Conservation (phyloP, 2,113 vertebrate species). For the Felis chaus region DNA sequence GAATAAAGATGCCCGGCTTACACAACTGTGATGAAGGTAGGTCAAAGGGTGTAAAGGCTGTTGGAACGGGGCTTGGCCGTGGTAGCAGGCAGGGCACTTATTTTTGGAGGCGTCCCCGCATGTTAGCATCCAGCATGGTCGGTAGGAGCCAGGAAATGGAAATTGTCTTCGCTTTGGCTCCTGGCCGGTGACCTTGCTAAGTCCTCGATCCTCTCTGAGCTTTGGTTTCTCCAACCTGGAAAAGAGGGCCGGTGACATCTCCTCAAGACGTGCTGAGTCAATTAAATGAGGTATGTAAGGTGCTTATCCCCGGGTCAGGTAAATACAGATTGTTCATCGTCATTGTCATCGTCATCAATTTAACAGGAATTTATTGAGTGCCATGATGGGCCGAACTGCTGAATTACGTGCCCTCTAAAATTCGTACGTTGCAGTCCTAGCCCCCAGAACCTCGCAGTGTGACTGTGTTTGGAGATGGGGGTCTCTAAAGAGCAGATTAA, state of each 20-base stretch:
- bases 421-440: background rate
- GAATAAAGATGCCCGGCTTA: background rate
- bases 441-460: background rate
- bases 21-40: fast-evolving
- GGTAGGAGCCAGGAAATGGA: fast-evolving
- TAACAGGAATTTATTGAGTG: background rate
- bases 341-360: fast-evolving
- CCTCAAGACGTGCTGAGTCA: background rate
- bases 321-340: fast-evolving
- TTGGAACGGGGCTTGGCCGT: fast-evolving
- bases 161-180: background rate
- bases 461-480: background rate
- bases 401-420: background rate
- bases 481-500: background rate
- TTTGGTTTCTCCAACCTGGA: background rate
- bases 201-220: background rate
- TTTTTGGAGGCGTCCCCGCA: fast-evolving
- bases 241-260: background rate
- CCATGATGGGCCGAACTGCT: background rate
- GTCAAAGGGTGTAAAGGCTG: fast-evolving
- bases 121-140: fast-evolving
- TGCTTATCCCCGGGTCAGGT: background rate
- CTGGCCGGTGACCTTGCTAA: background rate
- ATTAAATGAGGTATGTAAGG: background rate
- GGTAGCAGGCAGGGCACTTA: fast-evolving